Percentiles rank a stretch among this genome's conserved stretches.
phyloP scores from a whole-genome alignment of 2,113 vertebrate species.

The Melospiza melodia region DNA sequence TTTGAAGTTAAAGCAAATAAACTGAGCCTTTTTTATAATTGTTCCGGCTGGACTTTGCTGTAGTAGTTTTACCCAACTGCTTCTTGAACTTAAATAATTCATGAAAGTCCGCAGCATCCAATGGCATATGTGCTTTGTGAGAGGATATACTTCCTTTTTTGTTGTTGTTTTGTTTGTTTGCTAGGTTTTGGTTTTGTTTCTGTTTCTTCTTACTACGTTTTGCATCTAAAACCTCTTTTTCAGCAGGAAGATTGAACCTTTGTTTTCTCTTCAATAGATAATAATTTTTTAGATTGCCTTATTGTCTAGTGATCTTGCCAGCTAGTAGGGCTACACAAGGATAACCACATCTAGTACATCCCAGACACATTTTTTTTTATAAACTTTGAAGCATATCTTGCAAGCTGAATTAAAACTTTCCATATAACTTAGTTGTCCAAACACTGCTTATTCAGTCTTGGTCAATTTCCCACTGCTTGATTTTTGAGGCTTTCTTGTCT shows the following conservation, averaged over 20 bases:
- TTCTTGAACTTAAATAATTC: not conserved
- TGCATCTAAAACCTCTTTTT: not conserved
- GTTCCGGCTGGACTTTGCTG: not conserved
- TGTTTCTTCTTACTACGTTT: not conserved
- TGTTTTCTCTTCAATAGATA: not conserved
- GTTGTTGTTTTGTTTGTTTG: not conserved
- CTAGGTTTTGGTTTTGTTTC: not conserved
- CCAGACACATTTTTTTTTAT: not conserved
- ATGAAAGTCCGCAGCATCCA: not conserved
- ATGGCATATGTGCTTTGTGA: not conserved
- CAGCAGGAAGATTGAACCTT: not conserved
- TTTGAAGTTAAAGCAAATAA: not conserved
- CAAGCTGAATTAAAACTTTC: not conserved
- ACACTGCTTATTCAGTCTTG: not conserved
- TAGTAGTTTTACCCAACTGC: not conserved
- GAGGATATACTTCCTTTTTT: not conserved
- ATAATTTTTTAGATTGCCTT: not conserved
- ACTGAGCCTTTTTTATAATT: not conserved
- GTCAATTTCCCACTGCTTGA: not conserved
- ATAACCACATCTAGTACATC: not conserved
- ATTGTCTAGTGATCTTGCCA: not conserved
- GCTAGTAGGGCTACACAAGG: not conserved
- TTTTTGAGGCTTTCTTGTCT: not conserved
- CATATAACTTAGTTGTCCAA: not conserved
- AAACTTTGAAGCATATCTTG: not conserved